Percentiles rank a stretch among this genome's conserved stretches.
Conservation (phyloP, 1,140 invertebrate genomes). For the Drosophila pachea region DNA sequence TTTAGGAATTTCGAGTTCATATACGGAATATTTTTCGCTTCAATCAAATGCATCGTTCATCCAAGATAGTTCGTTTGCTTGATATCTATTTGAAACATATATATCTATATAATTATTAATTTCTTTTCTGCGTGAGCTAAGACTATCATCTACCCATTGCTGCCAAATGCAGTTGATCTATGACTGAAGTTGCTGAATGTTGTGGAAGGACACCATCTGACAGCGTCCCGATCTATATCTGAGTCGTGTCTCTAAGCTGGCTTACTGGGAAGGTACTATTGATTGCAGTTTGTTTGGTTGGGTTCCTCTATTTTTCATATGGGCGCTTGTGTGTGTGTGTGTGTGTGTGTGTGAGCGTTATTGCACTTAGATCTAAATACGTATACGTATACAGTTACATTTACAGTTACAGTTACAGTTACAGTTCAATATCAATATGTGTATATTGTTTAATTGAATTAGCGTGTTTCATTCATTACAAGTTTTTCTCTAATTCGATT, state of each 20-base stretch:
- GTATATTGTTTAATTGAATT: constrained; percentile 13
- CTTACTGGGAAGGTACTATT: constrained; percentile 65
- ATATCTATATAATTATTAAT: no score
- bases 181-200: no score
- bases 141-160: constrained; percentile 33
- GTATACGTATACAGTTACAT: constrained; percentile 39
- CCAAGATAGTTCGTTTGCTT: constrained; percentile 22
- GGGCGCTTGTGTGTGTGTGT: constrained; percentile 50
- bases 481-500: constrained; percentile 40
- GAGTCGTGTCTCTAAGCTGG: no score
- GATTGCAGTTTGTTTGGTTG: constrained; percentile 52
- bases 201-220: no score
- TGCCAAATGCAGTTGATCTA: constrained; percentile 34
- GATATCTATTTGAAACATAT: neutral
- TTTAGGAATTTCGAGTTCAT: constrained; percentile 72
- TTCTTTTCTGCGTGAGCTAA: constrained; percentile 29
- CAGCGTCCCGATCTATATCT: no score
- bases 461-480: constrained; percentile 2
- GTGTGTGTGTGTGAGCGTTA: constrained; percentile 54
- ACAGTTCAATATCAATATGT: constrained; percentile 60
- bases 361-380: constrained; percentile 76
- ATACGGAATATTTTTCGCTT: constrained; percentile 61
- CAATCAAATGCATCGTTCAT: constrained; percentile 27
- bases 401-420: constrained; percentile 32
- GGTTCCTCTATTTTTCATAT: constrained; percentile 15